Evolutionary conservation across 2,113 vertebrate genomes (phyloP).

Genomic region (Diadophis punctatus): DNA sequence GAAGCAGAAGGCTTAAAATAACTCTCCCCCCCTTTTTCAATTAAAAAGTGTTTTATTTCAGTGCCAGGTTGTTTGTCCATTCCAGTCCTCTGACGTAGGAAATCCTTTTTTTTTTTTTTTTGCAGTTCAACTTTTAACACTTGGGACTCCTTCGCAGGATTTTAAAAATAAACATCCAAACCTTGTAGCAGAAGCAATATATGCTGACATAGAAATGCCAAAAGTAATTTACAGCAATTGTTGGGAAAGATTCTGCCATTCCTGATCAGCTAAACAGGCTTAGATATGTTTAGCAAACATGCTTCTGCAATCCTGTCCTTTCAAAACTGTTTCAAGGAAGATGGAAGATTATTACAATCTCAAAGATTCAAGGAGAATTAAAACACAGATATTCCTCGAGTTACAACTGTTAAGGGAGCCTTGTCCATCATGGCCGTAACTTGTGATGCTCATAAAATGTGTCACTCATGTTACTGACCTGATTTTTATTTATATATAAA

Average conservation of each 20-base stretch:
- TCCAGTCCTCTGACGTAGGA: neutral
- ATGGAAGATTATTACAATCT: neutral
- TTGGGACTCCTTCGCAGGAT: neutral
- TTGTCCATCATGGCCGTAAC: neutral
- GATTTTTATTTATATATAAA: neutral
- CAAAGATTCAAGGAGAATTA: neutral
- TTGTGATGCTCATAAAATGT: neutral
- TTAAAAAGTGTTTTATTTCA: neutral
- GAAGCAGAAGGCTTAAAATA: conserved; percentile 51
- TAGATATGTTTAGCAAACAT: neutral
- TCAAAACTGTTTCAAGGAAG: neutral
- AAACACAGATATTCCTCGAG: neutral
- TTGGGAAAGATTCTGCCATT: neutral
- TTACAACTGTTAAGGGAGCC: neutral
- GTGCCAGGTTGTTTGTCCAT: no score
- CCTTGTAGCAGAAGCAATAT: neutral
- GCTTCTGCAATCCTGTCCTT: neutral
- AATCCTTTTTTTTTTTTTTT: neutral
- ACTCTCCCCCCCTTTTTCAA: neutral
- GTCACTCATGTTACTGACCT: neutral
- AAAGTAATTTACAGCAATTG: neutral
- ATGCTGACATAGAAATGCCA: neutral
- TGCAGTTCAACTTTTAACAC: neutral
- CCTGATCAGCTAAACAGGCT: neutral
- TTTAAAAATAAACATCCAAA: neutral